phyloP scores from a whole-genome alignment of 2,797 vertebrate genomes.

The Sardinella longiceps region DNA sequence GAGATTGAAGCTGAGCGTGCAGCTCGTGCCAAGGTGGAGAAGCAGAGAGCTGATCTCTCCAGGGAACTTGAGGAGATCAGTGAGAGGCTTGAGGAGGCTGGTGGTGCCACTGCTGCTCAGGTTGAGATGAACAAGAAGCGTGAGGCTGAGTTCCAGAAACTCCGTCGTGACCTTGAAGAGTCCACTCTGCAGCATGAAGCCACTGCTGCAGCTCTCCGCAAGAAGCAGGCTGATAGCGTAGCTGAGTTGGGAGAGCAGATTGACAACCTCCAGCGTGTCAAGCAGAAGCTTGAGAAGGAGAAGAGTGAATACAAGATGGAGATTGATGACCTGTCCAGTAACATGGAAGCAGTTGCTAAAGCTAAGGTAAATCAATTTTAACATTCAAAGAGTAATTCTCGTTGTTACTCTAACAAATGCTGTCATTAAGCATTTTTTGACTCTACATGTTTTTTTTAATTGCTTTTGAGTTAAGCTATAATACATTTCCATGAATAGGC shows the following conservation, averaged over 20 bases:
- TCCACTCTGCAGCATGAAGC: constrained; percentile 88
- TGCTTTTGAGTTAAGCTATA: too few species aligned
- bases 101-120: constrained; percentile 81
- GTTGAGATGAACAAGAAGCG: constrained; percentile 89
- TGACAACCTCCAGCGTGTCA: constrained; percentile 86
- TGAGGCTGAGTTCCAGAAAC: constrained; percentile 87
- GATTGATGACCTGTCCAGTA: constrained; percentile 84
- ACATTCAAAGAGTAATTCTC: not conserved
- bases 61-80: constrained; percentile 91
- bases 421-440: too few species aligned
- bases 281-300: constrained; percentile 90
- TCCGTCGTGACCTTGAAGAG: constrained; percentile 84
- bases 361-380: constrained; percentile 74
- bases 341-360: constrained; percentile 82
- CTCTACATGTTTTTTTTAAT: too few species aligned
- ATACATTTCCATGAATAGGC: constrained; percentile 68
- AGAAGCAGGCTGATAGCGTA: constrained; percentile 85
- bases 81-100: constrained; percentile 83
- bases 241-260: constrained; percentile 88
- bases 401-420: too few species aligned
- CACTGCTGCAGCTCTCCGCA: constrained; percentile 77
- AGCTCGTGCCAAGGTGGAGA: constrained; percentile 80
- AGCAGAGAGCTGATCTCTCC: constrained; percentile 80
- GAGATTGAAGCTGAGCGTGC: constrained; percentile 85
- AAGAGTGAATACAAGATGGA: constrained; percentile 91